phyloP scores from a whole-genome alignment of 2,888 invertebrate species.

The Drosophila kuntzei region DNA sequence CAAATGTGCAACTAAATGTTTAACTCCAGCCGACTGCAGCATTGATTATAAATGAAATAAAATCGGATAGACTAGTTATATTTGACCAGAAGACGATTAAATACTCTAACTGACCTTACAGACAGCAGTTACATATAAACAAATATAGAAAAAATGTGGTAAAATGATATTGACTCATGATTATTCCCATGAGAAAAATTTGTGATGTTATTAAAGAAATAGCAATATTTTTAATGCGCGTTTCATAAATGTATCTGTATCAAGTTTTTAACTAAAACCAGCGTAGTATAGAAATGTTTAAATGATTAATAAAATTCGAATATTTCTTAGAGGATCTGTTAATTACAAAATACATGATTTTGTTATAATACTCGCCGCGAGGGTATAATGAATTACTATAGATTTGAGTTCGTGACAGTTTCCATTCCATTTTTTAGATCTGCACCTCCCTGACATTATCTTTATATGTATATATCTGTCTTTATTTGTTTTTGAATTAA shows the following conservation, averaged over 20 bases:
- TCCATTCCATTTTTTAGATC: not conserved
- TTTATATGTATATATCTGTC: not conserved
- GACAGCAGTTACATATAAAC: not conserved
- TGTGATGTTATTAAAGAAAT: too few relatives aligned
- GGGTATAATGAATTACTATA: not conserved
- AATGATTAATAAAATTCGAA: not conserved
- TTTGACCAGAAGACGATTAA: not conserved
- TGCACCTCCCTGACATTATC: not conserved
- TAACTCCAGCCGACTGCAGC: conserved; percentile 3
- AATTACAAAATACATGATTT: too few relatives aligned
- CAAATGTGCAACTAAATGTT: conserved; percentile 17
- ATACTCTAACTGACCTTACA: not conserved
- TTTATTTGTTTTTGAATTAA: conserved; percentile 7
- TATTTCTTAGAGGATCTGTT: not conserved
- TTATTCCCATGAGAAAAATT: too few relatives aligned
- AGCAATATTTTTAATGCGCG: too few relatives aligned
- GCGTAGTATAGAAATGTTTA: too few relatives aligned
- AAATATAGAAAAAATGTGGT: too few relatives aligned
- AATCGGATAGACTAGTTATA: not conserved
- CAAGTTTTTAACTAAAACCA: too few relatives aligned
- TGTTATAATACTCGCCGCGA: too few relatives aligned
- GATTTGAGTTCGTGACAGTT: not conserved
- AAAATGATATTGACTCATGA: too few relatives aligned
- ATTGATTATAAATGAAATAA: conserved; percentile 17
- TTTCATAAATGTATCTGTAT: too few relatives aligned